Percentiles rank a stretch among this genome's conserved stretches.
Conservation (phyloP, 2,113 vertebrate genomes). For the Fukomys damarensis region DNA sequence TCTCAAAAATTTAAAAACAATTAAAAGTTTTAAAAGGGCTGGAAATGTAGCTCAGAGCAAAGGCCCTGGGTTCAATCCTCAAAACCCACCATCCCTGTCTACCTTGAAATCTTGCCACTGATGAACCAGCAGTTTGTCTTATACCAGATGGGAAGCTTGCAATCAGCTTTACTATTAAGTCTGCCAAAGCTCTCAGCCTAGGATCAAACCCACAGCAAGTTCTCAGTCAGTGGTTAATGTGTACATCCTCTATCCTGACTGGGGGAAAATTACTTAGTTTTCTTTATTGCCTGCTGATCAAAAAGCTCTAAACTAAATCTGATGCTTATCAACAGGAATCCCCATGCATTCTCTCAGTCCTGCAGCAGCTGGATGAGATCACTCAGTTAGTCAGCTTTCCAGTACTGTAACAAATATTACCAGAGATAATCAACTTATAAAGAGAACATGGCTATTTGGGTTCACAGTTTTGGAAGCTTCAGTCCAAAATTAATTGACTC, state of each 20-base stretch:
- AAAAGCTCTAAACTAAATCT: neutral
- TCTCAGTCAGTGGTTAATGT: neutral
- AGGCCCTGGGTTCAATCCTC: neutral
- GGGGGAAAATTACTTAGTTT: neutral
- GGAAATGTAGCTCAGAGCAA: neutral
- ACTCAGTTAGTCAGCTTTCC: neutral
- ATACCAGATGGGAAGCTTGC: neutral
- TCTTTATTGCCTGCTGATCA: neutral
- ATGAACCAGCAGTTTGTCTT: fast-evolving
- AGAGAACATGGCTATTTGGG: neutral
- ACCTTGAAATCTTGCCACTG: neutral
- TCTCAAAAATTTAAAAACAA: neutral
- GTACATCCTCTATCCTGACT: neutral
- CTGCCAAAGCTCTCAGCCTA: neutral
- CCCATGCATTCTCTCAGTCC: neutral
- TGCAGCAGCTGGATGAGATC: neutral
- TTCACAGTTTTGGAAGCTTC: neutral
- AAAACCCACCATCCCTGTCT: neutral
- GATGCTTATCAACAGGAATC: neutral
- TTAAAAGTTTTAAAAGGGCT: neutral
- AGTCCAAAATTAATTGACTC: neutral
- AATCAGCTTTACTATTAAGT: neutral
- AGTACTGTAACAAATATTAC: neutral
- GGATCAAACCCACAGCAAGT: neutral
- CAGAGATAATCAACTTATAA: no score